A percentile compares a stretch with the other conserved stretches of the same genome.
phyloP scores from a whole-genome alignment of 2,113 vertebrate species.

The Callipepla squamata region DNA sequence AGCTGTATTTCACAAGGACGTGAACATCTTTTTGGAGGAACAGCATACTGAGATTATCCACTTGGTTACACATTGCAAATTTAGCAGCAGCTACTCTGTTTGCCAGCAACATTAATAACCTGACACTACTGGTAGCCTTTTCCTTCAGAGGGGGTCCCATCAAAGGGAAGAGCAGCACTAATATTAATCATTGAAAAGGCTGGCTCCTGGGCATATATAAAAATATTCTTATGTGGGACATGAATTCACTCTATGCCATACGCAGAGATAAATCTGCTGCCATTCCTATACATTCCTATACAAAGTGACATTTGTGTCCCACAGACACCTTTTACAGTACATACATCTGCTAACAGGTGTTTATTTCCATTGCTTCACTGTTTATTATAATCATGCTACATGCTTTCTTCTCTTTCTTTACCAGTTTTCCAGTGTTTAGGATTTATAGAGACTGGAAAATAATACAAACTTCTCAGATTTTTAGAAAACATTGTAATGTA shows the following conservation, averaged over 20 bases:
- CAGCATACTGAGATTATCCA: not conserved
- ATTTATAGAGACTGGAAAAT: not conserved
- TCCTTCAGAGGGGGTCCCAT: not conserved
- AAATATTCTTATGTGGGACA: not conserved
- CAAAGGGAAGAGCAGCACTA: not conserved
- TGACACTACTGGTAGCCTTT: not conserved
- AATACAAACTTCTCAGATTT: accelerated
- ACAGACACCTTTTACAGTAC: not conserved
- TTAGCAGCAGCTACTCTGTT: not conserved
- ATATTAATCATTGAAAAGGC: not conserved
- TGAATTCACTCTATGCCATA: not conserved
- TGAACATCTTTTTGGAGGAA: not conserved
- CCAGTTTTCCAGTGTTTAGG: not conserved
- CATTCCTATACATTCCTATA: not conserved
- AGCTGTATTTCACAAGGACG: not conserved
- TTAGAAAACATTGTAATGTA: not conserved
- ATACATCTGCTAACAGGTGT: not conserved
- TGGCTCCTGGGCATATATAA: not conserved
- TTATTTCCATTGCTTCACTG: not conserved
- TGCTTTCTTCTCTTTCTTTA: not conserved
- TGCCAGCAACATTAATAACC: not conserved
- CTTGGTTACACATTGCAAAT: not conserved
- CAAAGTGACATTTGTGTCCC: not conserved
- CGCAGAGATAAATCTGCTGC: not conserved
- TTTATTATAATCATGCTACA: not conserved